Conservation (phyloP, 30 jellyfish, hydroid and myxozoan genomes). For the Rhopilema esculentum region DNA sequence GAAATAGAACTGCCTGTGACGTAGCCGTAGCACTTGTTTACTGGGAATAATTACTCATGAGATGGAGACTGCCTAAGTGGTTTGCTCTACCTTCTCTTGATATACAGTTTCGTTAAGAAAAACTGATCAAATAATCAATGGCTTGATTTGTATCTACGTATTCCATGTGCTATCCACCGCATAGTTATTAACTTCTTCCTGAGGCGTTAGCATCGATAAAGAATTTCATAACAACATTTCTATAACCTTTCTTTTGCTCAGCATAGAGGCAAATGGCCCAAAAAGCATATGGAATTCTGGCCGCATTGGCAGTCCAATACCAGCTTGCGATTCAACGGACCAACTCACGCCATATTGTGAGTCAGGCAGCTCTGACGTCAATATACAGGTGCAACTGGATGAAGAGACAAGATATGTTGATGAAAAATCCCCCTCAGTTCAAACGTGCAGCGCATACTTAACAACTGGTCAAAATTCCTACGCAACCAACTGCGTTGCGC, state of each 20-base stretch:
- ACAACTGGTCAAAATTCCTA: slow-evolving; percentile 8
- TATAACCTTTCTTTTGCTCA: not conserved
- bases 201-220: too few species aligned
- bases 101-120: too few species aligned
- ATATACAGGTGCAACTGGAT: slow-evolving; percentile 34
- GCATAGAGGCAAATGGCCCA: slow-evolving; percentile 30
- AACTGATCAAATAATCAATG: too few species aligned
- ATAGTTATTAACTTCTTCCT: too few species aligned
- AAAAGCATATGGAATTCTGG: slow-evolving; percentile 30
- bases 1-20: too few species aligned
- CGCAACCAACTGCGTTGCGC: slow-evolving; percentile 11
- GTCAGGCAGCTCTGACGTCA: slow-evolving; percentile 17
- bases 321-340: slow-evolving; percentile 71
- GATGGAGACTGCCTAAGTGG: too few species aligned
- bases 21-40: too few species aligned
- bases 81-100: too few species aligned
- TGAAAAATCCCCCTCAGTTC: slow-evolving; percentile 3
- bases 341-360: slow-evolving; percentile 57
- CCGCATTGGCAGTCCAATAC: slow-evolving; percentile 55
- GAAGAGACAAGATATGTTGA: not conserved
- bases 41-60: too few species aligned
- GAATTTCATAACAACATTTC: too few species aligned
- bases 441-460: slow-evolving; percentile 1
- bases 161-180: too few species aligned
- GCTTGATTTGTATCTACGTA: too few species aligned